Conservation (phyloP, 2,113 vertebrate species). For the Tetraodon nigroviridis region DNA sequence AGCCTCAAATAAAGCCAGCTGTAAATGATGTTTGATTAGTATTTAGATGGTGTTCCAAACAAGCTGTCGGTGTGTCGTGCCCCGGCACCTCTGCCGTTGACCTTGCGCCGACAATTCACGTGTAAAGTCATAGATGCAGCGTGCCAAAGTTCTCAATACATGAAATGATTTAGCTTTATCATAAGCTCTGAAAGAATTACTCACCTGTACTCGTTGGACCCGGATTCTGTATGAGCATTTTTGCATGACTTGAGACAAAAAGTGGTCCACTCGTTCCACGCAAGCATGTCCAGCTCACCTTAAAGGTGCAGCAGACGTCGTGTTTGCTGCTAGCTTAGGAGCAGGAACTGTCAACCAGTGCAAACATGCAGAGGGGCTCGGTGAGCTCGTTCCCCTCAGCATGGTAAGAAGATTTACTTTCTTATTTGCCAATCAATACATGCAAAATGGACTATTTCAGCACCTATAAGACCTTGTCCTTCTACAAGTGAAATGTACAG, state of each 20-base stretch:
- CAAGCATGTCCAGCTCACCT: background rate
- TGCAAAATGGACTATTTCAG: no score
- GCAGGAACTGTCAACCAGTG: constrained; percentile 28
- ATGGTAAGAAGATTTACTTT: constrained; percentile 37
- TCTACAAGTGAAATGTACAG: no score
- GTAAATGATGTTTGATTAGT: constrained; percentile 99
- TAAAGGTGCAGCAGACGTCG: constrained; percentile 17
- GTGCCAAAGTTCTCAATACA: no score
- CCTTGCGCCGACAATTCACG: constrained; percentile 3
- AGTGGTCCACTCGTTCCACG: no score
- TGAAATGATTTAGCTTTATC: no score
- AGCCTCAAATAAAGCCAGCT: constrained; percentile 93
- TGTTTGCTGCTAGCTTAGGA: constrained; percentile 50
- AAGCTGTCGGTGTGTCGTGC: constrained; percentile 73
- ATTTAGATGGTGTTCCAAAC: constrained; percentile 93
- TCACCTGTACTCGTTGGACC: no score
- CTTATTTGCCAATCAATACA: constrained; percentile 23
- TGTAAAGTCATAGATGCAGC: background rate
- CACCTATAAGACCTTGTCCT: no score
- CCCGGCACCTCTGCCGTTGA: constrained; percentile 20
- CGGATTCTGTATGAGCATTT: constrained; percentile 38
- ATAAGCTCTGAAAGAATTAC: background rate
- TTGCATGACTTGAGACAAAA: no score
- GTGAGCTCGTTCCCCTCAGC: constrained; percentile 41
- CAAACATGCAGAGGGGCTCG: constrained; percentile 24